phyloP scores from a whole-genome alignment of 2,888 invertebrate species.

The Pollenia angustigena region DNA sequence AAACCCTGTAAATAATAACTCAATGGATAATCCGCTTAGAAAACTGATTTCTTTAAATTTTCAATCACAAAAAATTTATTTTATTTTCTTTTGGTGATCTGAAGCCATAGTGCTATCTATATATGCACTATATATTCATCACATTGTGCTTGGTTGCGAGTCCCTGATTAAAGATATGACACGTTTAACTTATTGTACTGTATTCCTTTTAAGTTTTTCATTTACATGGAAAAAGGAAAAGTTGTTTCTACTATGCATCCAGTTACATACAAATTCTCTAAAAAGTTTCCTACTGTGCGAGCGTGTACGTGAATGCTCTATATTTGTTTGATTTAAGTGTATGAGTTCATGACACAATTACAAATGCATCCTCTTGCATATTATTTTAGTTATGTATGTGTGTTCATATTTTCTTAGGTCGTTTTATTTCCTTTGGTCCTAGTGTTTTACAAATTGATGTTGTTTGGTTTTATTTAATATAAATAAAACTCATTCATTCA shows the following conservation, averaged over 20 bases:
- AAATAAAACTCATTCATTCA: background rate
- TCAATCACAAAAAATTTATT: background rate
- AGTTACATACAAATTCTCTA: background rate
- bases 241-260: background rate
- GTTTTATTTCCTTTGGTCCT: background rate
- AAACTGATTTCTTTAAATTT: no score
- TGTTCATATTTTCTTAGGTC: background rate
- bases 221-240: constrained; percentile 15
- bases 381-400: background rate
- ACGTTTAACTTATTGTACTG: constrained; percentile 78
- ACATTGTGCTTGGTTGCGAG: constrained; percentile 12
- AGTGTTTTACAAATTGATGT: constrained; percentile 55
- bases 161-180: constrained; percentile 82
- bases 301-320: constrained; percentile 20
- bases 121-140: background rate
- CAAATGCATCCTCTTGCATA: constrained; percentile 57
- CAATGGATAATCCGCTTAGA: no score
- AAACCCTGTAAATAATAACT: no score
- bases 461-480: constrained; percentile 44
- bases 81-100: background rate
- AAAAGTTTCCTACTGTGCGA: constrained; percentile 11
- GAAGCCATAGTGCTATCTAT: constrained; percentile 9
- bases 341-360: constrained; percentile 71
- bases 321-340: constrained; percentile 43
- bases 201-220: constrained; percentile 29